Evolutionary conservation across 2,888 invertebrate genomes (phyloP).

Genomic region (Drosophila rellima): DNA sequence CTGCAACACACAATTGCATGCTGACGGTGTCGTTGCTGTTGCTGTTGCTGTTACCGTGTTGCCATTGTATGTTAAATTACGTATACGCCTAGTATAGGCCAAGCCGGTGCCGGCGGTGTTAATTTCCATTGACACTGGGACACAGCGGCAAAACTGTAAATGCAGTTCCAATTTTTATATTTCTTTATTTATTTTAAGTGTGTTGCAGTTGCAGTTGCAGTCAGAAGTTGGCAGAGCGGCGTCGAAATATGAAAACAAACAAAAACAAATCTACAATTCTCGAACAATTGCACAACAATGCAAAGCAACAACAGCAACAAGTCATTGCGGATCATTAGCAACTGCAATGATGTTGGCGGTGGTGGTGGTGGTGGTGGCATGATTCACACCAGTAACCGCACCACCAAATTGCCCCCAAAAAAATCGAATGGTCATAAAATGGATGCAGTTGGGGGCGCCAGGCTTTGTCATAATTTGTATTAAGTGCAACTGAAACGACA

Average conservation of each 20-base stretch:
- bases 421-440: conserved; percentile 29
- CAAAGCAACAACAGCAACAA: conserved; percentile 29
- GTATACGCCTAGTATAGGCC: conserved; percentile 75
- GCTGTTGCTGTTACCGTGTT: conserved; percentile 10
- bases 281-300: conserved; percentile 68
- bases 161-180: conserved; percentile 60
- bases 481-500: conserved; percentile 39
- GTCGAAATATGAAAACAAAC: conserved; percentile 53
- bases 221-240: conserved; percentile 52
- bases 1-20: conserved; percentile 67
- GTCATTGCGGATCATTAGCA: conserved; percentile 65
- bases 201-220: conserved; percentile 59
- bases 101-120: conserved; percentile 68
- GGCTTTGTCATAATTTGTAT: conserved; percentile 64
- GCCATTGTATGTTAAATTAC: conserved; percentile 77
- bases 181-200: conserved; percentile 65
- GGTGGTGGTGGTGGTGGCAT: conserved; percentile 46
- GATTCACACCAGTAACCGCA: conserved; percentile 61
- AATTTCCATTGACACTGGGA: conserved; percentile 79
- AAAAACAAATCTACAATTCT: conserved; percentile 55
- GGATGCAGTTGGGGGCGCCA: conserved; percentile 44
- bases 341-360: conserved; percentile 9
- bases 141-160: conserved; percentile 34
- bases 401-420: conserved; percentile 5
- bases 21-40: conserved; percentile 22